Evolutionary conservation across 2,113 vertebrate species (phyloP).

Genomic region (Donacobius atricapilla): DNA sequence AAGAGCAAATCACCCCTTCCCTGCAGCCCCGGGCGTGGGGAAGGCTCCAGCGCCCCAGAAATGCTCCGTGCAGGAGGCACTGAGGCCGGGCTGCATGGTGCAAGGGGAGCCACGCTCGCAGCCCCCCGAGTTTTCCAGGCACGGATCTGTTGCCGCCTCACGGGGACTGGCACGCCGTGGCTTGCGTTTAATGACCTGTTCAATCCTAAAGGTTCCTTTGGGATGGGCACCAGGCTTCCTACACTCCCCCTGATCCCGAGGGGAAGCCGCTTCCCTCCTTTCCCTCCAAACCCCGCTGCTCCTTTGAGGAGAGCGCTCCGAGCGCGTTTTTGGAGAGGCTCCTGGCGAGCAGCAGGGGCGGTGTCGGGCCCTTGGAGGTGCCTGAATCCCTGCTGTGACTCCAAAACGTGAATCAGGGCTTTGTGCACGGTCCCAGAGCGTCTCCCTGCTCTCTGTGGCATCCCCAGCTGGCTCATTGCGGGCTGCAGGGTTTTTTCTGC

Average conservation of each 20-base stretch:
- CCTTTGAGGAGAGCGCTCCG: not conserved
- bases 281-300: not conserved
- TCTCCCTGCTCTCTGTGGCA: not conserved
- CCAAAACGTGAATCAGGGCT: not conserved
- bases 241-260: not conserved
- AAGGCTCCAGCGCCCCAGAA: not conserved
- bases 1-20: not conserved
- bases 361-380: not conserved
- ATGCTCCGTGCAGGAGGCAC: not conserved
- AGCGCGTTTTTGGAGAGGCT: not conserved
- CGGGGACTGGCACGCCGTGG: not conserved
- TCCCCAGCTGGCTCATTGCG: not conserved
- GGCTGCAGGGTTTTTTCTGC: slow-evolving; percentile 7
- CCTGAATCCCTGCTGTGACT: not conserved
- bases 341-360: not conserved
- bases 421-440: not conserved
- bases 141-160: rapidly evolving
- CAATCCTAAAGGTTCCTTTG: not conserved
- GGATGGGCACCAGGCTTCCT: not conserved
- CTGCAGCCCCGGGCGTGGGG: not conserved
- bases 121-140: not conserved
- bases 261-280: not conserved
- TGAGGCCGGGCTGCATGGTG: not conserved
- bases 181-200: too few relatives aligned
- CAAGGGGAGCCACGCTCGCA: not conserved